These are phyloP conservation scores for Odontamblyopus rebecca DNA, from an alignment of 2,797 vertebrate species.

Conservation along the genomic window DNA sequence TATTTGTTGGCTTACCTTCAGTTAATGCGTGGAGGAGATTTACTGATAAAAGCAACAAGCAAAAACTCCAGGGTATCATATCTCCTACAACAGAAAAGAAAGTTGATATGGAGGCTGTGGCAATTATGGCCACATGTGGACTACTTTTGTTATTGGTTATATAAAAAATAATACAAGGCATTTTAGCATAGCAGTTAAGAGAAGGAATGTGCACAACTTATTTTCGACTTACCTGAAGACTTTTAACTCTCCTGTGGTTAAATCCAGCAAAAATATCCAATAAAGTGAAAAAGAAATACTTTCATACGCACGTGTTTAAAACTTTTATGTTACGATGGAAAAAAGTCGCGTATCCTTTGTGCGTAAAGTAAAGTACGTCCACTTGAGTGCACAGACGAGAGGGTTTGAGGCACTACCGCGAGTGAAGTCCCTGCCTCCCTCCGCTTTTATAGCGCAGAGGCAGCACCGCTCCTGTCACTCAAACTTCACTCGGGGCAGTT, in stretches of 20 bases:
- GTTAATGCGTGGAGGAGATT: constrained; percentile 74
- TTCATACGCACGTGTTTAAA: neutral
- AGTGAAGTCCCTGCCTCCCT: constrained; percentile 39
- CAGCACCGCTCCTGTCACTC: constrained; percentile 77
- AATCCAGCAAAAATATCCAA: constrained; percentile 48
- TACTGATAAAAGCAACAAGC: constrained; percentile 78
- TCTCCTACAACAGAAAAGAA: constrained; percentile 67
- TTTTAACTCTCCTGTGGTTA: constrained; percentile 14
- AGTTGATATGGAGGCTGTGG: neutral
- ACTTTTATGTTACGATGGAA: constrained; percentile 30
- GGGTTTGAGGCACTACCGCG: constrained; percentile 52
- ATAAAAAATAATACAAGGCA: neutral
- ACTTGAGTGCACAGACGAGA: constrained; percentile 63
- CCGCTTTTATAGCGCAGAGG: constrained; percentile 77
- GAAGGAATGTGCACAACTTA: neutral
- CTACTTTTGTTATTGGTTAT: neutral
- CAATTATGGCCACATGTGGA: neutral
- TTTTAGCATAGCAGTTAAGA: too few species aligned
- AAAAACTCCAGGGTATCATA: constrained; percentile 79
- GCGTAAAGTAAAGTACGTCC: constrained; percentile 68
- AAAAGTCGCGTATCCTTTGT: constrained; percentile 39
- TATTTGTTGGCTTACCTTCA: constrained; percentile 77
- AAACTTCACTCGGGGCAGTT: constrained; percentile 52
- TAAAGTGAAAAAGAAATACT: constrained; percentile 3
- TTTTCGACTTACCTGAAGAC: constrained; percentile 60